Evolutionary conservation across 2,113 vertebrate genomes (phyloP).

Genomic region (Hyperoodon ampullatus): DNA sequence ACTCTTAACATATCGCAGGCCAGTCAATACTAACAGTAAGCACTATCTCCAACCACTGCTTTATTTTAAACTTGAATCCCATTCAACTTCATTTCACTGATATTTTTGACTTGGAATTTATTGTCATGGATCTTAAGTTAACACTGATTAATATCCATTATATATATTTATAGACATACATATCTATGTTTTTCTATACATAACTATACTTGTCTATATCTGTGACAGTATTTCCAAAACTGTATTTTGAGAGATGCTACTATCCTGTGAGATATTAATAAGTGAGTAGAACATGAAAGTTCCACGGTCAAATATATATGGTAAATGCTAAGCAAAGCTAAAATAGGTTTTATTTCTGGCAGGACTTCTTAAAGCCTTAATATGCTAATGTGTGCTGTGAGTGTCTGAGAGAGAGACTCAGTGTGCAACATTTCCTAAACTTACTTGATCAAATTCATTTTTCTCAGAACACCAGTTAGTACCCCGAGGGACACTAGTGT

Average conservation of each 20-base stretch:
- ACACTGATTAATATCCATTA: neutral
- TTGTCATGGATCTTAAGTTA: slow-evolving; percentile 8
- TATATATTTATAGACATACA: neutral
- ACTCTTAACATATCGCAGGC: neutral
- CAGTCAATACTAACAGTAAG: neutral
- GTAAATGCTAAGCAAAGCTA: slow-evolving; percentile 33
- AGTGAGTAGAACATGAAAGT: slow-evolving; percentile 36
- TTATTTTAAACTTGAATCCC: slow-evolving; percentile 44
- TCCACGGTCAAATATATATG: slow-evolving; percentile 21
- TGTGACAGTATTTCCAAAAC: slow-evolving; percentile 32
- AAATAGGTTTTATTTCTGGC: slow-evolving; percentile 35
- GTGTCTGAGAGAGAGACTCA: neutral
- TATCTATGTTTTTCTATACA: neutral
- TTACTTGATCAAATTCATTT: slow-evolving; percentile 23
- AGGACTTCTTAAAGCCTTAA: slow-evolving; percentile 40
- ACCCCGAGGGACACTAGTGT: neutral
- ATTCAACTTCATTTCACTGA: slow-evolving; percentile 33
- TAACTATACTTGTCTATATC: neutral
- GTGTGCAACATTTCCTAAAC: slow-evolving; percentile 42
- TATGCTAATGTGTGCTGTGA: neutral
- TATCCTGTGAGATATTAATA: slow-evolving; percentile 24
- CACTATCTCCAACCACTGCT: neutral
- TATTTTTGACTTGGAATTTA: slow-evolving; percentile 50
- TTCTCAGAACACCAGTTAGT: slow-evolving; percentile 22
- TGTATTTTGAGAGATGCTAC: slow-evolving; percentile 33